These are phyloP conservation scores for Odocoileus hemionus DNA, from an alignment of 2,113 vertebrate genomes.

Conservation along the genomic window DNA sequence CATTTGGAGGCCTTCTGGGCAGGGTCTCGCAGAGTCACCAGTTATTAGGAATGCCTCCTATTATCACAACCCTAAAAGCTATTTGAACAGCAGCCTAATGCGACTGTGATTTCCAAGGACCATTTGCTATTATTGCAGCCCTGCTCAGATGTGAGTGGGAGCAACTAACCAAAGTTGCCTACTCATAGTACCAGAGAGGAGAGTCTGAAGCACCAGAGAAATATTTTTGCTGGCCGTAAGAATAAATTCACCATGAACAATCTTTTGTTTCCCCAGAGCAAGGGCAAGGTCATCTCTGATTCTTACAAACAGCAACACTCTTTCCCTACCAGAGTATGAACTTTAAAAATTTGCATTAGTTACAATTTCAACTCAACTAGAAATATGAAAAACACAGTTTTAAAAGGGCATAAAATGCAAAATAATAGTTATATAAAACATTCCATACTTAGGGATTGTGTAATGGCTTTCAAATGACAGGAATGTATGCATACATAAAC, in stretches of 20 bases:
- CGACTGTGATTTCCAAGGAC: conserved; percentile 84
- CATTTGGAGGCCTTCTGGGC: conserved; percentile 86
- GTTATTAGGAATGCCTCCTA: conserved; percentile 84
- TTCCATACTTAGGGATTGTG: background rate
- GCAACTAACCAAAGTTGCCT: conserved; percentile 79
- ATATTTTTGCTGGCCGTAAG: conserved; percentile 57
- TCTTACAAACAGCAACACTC: conserved; percentile 49
- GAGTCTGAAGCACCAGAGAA: conserved; percentile 63
- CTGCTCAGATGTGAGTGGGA: conserved; percentile 77
- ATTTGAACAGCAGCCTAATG: conserved; percentile 88
- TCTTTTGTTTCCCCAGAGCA: conserved; percentile 55
- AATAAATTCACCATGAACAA: conserved; percentile 71
- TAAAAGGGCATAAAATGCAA: background rate
- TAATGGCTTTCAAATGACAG: background rate
- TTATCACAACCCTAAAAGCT: conserved; percentile 83
- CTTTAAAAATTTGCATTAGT: conserved; percentile 21
- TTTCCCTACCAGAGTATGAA: conserved; percentile 35
- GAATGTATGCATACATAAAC: background rate
- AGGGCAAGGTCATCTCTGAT: conserved; percentile 24
- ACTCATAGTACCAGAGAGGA: conserved; percentile 69
- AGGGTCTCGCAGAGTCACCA: conserved; percentile 83
- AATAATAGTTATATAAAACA: background rate
- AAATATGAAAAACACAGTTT: conserved; percentile 23
- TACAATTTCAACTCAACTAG: background rate
- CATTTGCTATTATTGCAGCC: conserved; percentile 84